Percentiles rank a stretch among this genome's conserved stretches.
phyloP scores from a whole-genome alignment of 2,888 invertebrate genomes.

The Drosophila demipolita region DNA sequence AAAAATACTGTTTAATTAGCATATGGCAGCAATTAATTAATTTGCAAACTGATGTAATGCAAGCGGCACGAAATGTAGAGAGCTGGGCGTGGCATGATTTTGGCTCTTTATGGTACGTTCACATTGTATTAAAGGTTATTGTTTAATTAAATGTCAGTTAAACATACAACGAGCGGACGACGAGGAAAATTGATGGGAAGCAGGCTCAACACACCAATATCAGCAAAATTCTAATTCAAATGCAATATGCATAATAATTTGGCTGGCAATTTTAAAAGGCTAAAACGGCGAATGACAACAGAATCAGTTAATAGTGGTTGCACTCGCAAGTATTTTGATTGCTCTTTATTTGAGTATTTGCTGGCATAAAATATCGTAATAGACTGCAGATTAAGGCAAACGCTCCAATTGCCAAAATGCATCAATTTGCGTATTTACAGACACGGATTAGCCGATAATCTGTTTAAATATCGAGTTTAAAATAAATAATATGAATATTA shows the following conservation, averaged over 20 bases:
- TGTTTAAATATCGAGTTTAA: neutral
- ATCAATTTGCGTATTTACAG: neutral
- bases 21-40: slow-evolving; percentile 80
- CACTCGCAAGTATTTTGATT: slow-evolving; percentile 1
- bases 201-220: neutral
- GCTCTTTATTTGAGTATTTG: neutral
- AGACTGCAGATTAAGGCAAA: neutral
- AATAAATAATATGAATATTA: neutral
- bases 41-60: slow-evolving; percentile 55
- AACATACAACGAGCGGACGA: neutral
- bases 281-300: neutral
- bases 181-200: too few species aligned
- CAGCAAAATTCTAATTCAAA: slow-evolving; percentile 1
- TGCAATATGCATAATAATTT: neutral
- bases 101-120: slow-evolving; percentile 48
- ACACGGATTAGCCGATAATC: neutral
- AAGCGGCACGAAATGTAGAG: neutral
- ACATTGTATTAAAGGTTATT: slow-evolving; percentile 72
- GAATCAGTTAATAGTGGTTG: neutral
- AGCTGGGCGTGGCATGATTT: neutral
- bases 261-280: too few species aligned
- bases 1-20: slow-evolving; percentile 80
- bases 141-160: slow-evolving; percentile 63
- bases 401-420: neutral
- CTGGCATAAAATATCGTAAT: slow-evolving; percentile 1